Base-by-base conservation (phyloP, 2,113 vertebrate species). In the Proteles cristata region DNA sequence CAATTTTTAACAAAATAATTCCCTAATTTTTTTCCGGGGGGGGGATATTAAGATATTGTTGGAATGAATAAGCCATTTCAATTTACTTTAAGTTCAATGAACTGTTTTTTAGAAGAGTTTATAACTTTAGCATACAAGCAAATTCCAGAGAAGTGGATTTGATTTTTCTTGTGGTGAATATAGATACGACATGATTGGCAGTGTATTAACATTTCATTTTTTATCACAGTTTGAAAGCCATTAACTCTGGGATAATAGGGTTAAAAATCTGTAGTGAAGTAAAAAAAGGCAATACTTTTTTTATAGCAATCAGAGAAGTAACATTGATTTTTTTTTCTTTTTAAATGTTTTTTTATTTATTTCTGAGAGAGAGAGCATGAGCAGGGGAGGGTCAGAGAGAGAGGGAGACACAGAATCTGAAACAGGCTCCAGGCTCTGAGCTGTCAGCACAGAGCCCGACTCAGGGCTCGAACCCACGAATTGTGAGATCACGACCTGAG, bases 311-410 rank as follows among this genome's bases (percentile, higher is more conserved):
- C 94, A 93, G 26, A 15, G 0, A 93, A 92, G 89, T 39, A 81
- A n/a, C 86, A 83, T 95, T 95, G 98, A 81, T 94, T 97, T 97
- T 95, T 94, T 97, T 95, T 39, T 39, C 39, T 39, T 39, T 39
- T 39, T 39, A 39, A 39, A 39, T 39, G 39, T 39, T 39, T 39
- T 39, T 39, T 39, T 39, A 39, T 39, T 39, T 39, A 39, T 39
- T 39, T 39, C 39, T 39, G 39, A 39, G 39, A 39, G 39, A 39
- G 39, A 39, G 39, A 39, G 39, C 39, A 39, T 39, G 39, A 39
- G 39, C 39, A 39, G 39, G 39, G 39, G 2, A 39, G 39, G 39
- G 39, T 39, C 39, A 39, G 39, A 39, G 39, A 39, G 39, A 39
- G 39, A 39, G 39, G 39, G 39, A 39, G 39, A 39, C 39, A 39